phyloP scores from a whole-genome alignment of 2,797 vertebrate species.

The Ceryle rudis region DNA sequence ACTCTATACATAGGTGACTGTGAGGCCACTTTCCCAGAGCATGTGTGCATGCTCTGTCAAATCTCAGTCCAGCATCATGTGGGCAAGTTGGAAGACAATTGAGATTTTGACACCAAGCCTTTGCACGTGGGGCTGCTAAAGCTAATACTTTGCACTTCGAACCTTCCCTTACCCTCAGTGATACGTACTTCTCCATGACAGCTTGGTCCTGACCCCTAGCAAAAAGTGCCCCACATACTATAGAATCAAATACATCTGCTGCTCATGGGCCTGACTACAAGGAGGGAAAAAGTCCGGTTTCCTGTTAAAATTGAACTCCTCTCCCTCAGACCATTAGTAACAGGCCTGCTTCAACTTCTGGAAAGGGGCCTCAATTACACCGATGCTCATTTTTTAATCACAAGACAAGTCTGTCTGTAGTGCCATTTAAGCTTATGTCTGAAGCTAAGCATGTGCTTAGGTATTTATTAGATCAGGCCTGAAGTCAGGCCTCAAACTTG shows the following conservation, averaged over 20 bases:
- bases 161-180: not conserved
- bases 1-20: not conserved
- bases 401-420: not conserved
- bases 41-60: not conserved
- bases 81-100: not conserved
- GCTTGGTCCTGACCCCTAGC: not conserved
- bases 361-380: not conserved
- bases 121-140: not conserved
- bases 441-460: not conserved
- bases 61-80: not conserved
- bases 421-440: constrained; percentile 3
- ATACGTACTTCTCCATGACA: not conserved
- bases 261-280: not conserved
- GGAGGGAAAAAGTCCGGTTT: not conserved
- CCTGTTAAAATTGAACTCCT: constrained; percentile 42
- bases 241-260: constrained; percentile 48
- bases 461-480: constrained; percentile 6
- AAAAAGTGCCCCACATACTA: not conserved
- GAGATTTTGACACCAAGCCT: not conserved
- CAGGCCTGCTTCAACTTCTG: constrained; percentile 12
- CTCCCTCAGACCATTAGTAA: constrained; percentile 23
- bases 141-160: not conserved
- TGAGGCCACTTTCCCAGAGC: not conserved
- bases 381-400: not conserved
- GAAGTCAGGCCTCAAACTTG: not conserved